Percentiles rank a stretch among this genome's conserved stretches.
phyloP scores from a whole-genome alignment of 2,113 vertebrate genomes.

The Seriola aureovittata region DNA sequence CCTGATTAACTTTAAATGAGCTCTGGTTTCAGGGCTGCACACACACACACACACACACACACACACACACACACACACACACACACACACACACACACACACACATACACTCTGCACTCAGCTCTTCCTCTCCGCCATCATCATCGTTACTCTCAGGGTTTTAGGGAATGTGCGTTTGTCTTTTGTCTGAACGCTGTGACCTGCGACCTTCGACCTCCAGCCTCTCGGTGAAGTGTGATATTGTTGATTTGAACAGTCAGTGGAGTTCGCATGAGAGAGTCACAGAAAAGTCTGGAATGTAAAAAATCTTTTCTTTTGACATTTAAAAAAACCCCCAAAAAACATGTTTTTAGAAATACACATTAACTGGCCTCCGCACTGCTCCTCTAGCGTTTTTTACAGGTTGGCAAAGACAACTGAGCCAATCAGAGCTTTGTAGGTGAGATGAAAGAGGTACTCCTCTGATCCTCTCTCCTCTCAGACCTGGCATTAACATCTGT shows the following conservation, averaged over 20 bases:
- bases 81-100: slow-evolving; percentile 11
- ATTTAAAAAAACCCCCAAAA: too few relatives aligned
- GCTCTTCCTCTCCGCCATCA: slow-evolving; percentile 12
- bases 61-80: slow-evolving; percentile 15
- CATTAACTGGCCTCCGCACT: too few relatives aligned
- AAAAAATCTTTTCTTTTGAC: not conserved
- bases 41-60: slow-evolving; percentile 8
- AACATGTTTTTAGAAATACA: too few relatives aligned
- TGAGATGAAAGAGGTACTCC: too few relatives aligned
- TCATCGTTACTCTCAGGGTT: not conserved
- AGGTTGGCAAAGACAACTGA: too few relatives aligned
- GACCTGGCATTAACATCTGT: too few relatives aligned
- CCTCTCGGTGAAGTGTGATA: slow-evolving; percentile 10
- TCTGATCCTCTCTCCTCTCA: too few relatives aligned
- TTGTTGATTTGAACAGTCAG: slow-evolving; percentile 8
- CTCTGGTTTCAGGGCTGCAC: slow-evolving; percentile 49
- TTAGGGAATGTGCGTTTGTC: slow-evolving; percentile 41
- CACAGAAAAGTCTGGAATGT: slow-evolving; percentile 34
- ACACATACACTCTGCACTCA: not conserved
- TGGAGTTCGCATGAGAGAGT: slow-evolving; percentile 33
- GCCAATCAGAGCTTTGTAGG: too few relatives aligned
- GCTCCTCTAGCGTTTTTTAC: too few relatives aligned
- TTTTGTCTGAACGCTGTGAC: not conserved
- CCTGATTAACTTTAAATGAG: slow-evolving; percentile 74
- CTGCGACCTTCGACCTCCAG: slow-evolving; percentile 41